phyloP scores from a whole-genome alignment of 2,113 vertebrate species.

The Shinisaurus crocodilurus region DNA sequence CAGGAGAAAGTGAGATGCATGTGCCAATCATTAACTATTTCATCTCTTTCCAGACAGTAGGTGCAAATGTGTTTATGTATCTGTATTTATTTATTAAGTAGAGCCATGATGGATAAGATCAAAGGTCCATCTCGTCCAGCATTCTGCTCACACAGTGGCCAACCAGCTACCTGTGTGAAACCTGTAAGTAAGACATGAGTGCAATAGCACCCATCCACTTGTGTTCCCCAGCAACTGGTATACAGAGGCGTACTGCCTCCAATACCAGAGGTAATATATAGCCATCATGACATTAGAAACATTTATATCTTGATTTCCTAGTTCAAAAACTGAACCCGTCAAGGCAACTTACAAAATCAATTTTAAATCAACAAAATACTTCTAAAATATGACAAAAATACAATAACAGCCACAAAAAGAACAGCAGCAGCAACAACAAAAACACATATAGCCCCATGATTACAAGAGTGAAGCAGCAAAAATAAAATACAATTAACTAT shows the following conservation, averaged over 20 bases:
- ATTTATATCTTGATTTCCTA: background rate
- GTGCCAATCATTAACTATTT: slow-evolving; percentile 55
- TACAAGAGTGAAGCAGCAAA: no score
- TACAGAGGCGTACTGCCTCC: no score
- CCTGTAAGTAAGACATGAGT: no score
- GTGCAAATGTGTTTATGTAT: background rate
- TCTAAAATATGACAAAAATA: background rate
- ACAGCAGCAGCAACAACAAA: background rate
- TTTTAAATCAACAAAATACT: background rate
- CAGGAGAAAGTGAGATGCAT: slow-evolving; percentile 52
- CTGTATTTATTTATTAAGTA: background rate
- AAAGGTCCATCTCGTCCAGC: no score
- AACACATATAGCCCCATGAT: no score
- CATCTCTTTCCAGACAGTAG: slow-evolving; percentile 38
- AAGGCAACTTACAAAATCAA: background rate
- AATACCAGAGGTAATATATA: no score
- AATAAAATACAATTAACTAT: no score
- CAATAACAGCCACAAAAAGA: background rate
- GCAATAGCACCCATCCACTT: no score
- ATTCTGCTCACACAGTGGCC: no score
- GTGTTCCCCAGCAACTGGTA: no score
- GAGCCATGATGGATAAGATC: no score
- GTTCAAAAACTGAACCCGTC: background rate
- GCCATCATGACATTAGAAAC: background rate
- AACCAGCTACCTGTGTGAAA: no score